Evolutionary conservation across 2,113 vertebrate genomes (phyloP).

Genomic region (Phaethornis superciliosus): DNA sequence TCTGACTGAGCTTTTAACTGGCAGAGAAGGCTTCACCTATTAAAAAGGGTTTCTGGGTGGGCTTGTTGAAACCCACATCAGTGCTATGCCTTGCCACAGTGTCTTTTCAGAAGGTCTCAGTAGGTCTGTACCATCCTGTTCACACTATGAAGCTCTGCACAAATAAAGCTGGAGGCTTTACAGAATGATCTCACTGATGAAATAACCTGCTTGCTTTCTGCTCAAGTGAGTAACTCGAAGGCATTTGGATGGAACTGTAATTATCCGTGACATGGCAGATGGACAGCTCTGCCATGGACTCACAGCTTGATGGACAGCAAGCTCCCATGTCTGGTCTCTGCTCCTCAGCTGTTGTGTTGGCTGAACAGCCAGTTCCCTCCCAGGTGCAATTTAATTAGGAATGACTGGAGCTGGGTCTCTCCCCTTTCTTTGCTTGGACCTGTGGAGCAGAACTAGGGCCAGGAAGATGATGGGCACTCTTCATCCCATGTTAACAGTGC

Average conservation of each 20-base stretch:
- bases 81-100: not conserved
- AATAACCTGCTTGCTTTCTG: not conserved
- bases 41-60: not conserved
- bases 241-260: not conserved
- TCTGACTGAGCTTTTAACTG: not conserved
- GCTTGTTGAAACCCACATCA: not conserved
- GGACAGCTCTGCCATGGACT: fast-evolving
- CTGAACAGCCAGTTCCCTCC: not conserved
- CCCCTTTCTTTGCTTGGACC: not conserved
- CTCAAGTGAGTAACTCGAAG: not conserved
- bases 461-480: not conserved
- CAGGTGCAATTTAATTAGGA: not conserved
- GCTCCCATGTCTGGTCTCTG: not conserved
- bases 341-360: not conserved
- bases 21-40: not conserved
- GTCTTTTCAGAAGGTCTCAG: not conserved
- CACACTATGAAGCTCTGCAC: not conserved
- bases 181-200: not conserved
- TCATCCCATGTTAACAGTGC: not conserved
- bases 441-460: not conserved
- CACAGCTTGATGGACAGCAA: not conserved
- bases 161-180: not conserved
- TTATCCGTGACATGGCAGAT: fast-evolving
- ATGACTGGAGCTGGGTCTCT: fast-evolving
- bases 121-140: not conserved